phyloP scores from a whole-genome alignment of 2,113 vertebrate genomes.

The Scytalopus superciliaris region DNA sequence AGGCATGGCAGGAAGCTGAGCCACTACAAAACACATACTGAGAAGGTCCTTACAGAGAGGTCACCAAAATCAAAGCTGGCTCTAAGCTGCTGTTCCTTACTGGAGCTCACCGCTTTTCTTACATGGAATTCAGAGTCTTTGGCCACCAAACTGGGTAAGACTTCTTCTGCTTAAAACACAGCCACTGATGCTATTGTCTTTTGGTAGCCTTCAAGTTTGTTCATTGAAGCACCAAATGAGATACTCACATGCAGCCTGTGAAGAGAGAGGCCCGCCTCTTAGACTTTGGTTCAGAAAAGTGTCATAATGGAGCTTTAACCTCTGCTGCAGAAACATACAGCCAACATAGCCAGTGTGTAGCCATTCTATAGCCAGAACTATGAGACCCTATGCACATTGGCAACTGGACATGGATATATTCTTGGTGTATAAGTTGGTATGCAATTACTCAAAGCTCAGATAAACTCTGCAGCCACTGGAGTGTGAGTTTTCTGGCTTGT shows the following conservation, averaged over 20 bases:
- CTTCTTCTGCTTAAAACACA: not conserved
- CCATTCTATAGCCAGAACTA: not conserved
- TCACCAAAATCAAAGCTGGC: not conserved
- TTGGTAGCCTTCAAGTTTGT: not conserved
- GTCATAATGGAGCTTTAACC: not conserved
- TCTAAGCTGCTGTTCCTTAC: not conserved
- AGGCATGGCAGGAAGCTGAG: not conserved
- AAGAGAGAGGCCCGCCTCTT: not conserved
- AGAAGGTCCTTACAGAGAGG: not conserved
- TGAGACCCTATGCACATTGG: rapidly evolving
- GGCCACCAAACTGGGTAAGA: not conserved
- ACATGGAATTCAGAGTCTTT: not conserved
- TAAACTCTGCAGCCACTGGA: not conserved
- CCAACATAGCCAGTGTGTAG: rapidly evolving
- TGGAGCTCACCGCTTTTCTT: not conserved
- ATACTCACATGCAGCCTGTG: not conserved
- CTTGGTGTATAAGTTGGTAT: not conserved
- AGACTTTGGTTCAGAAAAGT: not conserved
- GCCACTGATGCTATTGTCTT: not conserved
- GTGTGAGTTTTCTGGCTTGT: not conserved
- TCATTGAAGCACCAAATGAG: not conserved
- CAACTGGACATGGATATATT: not conserved
- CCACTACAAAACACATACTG: not conserved
- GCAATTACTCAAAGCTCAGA: not conserved
- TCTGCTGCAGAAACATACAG: not conserved